A percentile compares a stretch with the other conserved stretches of the same genome.
These are phyloP conservation scores for Littorina saxatilis DNA, from an alignment of 1,140 invertebrate species.

Conservation along the genomic window DNA sequence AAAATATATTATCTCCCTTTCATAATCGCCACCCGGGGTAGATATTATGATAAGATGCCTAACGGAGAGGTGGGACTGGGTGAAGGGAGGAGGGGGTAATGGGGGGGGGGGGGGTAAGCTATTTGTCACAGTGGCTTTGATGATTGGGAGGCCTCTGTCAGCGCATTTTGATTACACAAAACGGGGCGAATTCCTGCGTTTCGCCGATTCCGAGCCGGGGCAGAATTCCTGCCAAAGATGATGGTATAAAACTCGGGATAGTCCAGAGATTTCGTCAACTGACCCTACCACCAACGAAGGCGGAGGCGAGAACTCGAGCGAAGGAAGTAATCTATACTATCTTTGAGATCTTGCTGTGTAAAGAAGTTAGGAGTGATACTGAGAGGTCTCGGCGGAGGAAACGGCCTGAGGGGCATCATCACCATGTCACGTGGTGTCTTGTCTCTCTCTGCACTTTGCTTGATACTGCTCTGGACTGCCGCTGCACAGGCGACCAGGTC, in stretches of 20 bases:
- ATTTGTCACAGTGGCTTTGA: not conserved
- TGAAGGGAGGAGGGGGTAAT: not conserved
- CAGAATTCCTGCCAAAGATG: not conserved
- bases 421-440: not conserved
- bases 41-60: not conserved
- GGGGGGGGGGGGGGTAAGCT: not conserved
- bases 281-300: not conserved
- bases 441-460: not conserved
- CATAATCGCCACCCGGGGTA: not conserved
- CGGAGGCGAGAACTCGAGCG: not conserved
- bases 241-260: not conserved
- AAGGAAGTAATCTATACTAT: no score
- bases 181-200: not conserved
- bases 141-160: not conserved
- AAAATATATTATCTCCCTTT: not conserved
- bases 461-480: not conserved
- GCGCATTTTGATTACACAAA: constrained; percentile 4
- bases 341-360: no score
- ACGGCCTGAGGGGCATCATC: not conserved
- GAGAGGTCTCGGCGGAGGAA: no score
- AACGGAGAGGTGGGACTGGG: no score
- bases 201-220: not conserved
- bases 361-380: no score
- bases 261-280: not conserved
- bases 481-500: not conserved